Conservation (phyloP, 2,113 vertebrate genomes). For the Calyptomena viridis region DNA sequence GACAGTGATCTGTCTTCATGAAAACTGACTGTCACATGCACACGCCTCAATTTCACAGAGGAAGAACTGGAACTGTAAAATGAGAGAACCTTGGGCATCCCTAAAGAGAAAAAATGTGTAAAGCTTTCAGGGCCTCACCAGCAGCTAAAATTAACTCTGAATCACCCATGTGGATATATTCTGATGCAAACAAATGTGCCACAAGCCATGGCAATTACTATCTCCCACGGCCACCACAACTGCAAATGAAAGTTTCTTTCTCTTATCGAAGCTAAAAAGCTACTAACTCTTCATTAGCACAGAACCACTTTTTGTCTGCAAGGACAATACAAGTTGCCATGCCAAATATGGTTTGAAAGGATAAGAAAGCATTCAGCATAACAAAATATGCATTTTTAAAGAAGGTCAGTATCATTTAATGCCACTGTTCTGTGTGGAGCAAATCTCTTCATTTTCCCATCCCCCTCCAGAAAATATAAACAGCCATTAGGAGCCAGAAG, state of each 20-base stretch:
- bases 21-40: conserved; percentile 67
- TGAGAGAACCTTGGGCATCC: conserved; percentile 63
- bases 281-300: conserved; percentile 20
- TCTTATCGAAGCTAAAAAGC: neutral
- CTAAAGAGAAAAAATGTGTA: conserved; percentile 74
- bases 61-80: conserved; percentile 52
- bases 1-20: conserved; percentile 79
- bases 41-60: conserved; percentile 75
- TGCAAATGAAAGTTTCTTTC: neutral
- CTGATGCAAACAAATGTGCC: conserved; percentile 13
- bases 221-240: neutral
- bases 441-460: neutral
- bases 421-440: neutral
- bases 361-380: conserved; percentile 2
- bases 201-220: neutral
- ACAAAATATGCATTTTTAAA: neutral
- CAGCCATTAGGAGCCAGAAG: neutral
- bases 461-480: neutral
- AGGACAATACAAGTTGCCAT: neutral
- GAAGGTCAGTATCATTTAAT: neutral
- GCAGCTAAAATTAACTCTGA: conserved; percentile 64
- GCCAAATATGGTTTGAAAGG: neutral
- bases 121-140: conserved; percentile 13
- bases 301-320: neutral
- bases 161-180: conserved; percentile 10